A percentile compares a stretch with the other conserved stretches of the same genome.
Conservation (phyloP, 2,888 invertebrate species). For the Pyrrhia umbra region DNA sequence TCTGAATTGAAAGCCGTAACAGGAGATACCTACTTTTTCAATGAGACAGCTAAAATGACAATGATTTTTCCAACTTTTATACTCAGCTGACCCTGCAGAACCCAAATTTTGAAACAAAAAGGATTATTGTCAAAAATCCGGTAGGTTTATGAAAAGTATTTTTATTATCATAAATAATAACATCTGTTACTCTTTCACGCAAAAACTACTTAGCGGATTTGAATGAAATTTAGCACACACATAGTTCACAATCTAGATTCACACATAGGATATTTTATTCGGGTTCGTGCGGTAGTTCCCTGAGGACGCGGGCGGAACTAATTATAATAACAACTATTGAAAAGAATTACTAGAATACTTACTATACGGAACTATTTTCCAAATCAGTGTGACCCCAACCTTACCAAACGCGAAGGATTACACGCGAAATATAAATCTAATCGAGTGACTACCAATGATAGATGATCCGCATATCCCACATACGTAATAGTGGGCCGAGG, state of each 20-base stretch:
- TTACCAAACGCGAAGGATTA: slow-evolving; percentile 52
- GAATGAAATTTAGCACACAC: too few species aligned
- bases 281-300: too few species aligned
- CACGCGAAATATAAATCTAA: slow-evolving; percentile 56
- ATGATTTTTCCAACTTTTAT: not conserved
- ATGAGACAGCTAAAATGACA: too few species aligned
- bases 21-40: not conserved
- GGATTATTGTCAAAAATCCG: too few species aligned
- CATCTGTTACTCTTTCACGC: too few species aligned
- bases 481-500: slow-evolving; percentile 21
- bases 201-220: too few species aligned
- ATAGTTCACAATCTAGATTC: too few species aligned
- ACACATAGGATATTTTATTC: too few species aligned
- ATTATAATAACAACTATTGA: not conserved
- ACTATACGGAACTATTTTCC: not conserved
- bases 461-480: slow-evolving; percentile 24
- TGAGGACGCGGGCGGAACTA: too few species aligned
- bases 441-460: slow-evolving; percentile 51
- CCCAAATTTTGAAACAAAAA: too few species aligned
- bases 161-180: too few species aligned
- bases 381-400: slow-evolving; percentile 27
- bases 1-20: slow-evolving; percentile 18
- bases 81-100: not conserved
- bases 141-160: too few species aligned
- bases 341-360: not conserved